A percentile compares a stretch with the other conserved stretches of the same genome.
Evolutionary conservation across 2,113 vertebrate species (phyloP).

Genomic region (Leucopsar rothschildi): DNA sequence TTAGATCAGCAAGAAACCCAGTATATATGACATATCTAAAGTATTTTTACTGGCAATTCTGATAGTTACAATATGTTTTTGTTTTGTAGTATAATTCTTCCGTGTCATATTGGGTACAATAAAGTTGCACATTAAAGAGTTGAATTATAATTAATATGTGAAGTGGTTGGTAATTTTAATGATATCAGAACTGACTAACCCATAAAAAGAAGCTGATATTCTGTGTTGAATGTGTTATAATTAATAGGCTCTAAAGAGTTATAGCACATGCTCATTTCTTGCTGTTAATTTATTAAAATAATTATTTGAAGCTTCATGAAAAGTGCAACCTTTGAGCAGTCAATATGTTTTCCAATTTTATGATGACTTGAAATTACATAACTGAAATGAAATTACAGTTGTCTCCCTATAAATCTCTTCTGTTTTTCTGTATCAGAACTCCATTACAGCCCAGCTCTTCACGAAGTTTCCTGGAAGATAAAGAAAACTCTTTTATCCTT

Average conservation of each 20-base stretch:
- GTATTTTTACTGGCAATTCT: neutral
- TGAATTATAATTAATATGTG: neutral
- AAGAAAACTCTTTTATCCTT: neutral
- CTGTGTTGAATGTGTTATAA: neutral
- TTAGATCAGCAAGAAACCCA: neutral
- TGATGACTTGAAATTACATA: neutral
- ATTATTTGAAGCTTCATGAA: neutral
- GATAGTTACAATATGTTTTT: neutral
- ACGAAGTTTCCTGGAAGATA: neutral
- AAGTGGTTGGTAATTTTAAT: neutral
- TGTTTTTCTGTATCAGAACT: neutral
- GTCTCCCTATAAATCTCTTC: neutral
- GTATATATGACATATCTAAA: neutral
- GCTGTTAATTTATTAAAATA: neutral
- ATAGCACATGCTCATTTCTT: neutral
- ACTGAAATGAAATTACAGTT: neutral
- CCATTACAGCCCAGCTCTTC: neutral
- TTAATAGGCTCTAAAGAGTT: neutral
- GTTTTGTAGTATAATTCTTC: neutral
- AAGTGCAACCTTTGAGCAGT: neutral
- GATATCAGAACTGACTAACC: neutral
- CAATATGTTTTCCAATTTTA: neutral
- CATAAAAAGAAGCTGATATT: neutral
- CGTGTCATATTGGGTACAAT: neutral
- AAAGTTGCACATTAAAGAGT: neutral